phyloP scores from a whole-genome alignment of 2,113 vertebrate genomes.

The Dromaius novaehollandiae region DNA sequence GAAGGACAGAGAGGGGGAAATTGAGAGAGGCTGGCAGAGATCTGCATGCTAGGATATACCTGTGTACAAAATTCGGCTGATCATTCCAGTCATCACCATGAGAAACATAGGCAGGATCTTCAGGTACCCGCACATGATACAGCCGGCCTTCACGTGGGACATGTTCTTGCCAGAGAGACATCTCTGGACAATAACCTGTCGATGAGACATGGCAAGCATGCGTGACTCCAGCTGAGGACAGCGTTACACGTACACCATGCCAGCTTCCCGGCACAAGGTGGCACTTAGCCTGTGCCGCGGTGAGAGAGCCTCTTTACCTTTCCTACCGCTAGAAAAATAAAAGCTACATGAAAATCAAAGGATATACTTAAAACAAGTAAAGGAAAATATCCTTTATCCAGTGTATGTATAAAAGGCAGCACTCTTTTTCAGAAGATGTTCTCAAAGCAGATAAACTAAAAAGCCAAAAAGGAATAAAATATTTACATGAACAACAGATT shows the following conservation, averaged over 20 bases:
- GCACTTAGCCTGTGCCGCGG: not conserved
- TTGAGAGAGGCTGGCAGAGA: not conserved
- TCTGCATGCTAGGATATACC: slow-evolving; percentile 64
- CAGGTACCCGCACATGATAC: slow-evolving; percentile 91
- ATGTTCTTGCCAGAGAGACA: slow-evolving; percentile 96
- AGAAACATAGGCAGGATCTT: slow-evolving; percentile 97
- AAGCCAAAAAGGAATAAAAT: not conserved
- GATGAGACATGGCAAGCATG: not conserved
- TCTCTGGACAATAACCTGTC: slow-evolving; percentile 95
- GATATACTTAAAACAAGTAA: not conserved
- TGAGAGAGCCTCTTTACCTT: not conserved
- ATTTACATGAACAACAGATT: not conserved
- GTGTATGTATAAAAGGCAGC: not conserved
- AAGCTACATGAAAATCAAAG: not conserved
- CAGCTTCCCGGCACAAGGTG: not conserved
- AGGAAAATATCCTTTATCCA: not conserved
- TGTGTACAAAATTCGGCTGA: slow-evolving; percentile 92
- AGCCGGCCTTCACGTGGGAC: slow-evolving; percentile 96
- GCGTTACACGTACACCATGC: not conserved
- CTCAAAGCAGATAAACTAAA: not conserved
- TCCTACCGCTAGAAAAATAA: not conserved
- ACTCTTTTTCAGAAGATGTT: not conserved
- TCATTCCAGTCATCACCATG: slow-evolving; percentile 95
- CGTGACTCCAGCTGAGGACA: not conserved
- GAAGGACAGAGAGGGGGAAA: not conserved